Conservation (phyloP, 2,888 invertebrate species). For the Drymonia ruficornis region DNA sequence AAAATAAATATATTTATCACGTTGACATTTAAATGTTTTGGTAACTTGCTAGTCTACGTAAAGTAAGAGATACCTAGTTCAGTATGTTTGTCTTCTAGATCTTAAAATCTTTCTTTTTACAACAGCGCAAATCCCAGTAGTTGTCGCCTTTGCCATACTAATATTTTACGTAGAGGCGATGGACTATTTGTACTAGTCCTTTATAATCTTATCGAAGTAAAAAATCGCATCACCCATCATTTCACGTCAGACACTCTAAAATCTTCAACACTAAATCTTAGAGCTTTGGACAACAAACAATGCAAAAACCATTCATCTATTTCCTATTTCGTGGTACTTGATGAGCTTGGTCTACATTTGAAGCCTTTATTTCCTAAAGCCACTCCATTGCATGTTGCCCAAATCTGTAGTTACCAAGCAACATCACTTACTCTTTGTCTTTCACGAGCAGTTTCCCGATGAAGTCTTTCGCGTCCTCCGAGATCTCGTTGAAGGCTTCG, state of each 20-base stretch:
- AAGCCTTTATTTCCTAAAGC: background rate
- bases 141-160: no score
- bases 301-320: background rate
- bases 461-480: slow-evolving; percentile 97
- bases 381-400: background rate
- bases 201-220: no score
- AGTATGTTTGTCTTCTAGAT: no score
- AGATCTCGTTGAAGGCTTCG: slow-evolving; percentile 97
- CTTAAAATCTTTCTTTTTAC: no score
- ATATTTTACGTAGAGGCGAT: no score
- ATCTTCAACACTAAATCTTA: background rate
- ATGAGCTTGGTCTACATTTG: no score
- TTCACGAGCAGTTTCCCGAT: slow-evolving; percentile 96
- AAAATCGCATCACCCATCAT: background rate
- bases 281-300: background rate
- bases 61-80: no score
- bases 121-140: no score
- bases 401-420: background rate
- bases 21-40: no score
- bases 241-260: background rate
- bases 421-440: slow-evolving; percentile 92
- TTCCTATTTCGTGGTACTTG: no score
- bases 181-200: no score
- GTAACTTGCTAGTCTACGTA: no score
- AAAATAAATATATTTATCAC: background rate